Conservation (phyloP, 2,888 invertebrate species). For the Aphidoletes aphidimyza region DNA sequence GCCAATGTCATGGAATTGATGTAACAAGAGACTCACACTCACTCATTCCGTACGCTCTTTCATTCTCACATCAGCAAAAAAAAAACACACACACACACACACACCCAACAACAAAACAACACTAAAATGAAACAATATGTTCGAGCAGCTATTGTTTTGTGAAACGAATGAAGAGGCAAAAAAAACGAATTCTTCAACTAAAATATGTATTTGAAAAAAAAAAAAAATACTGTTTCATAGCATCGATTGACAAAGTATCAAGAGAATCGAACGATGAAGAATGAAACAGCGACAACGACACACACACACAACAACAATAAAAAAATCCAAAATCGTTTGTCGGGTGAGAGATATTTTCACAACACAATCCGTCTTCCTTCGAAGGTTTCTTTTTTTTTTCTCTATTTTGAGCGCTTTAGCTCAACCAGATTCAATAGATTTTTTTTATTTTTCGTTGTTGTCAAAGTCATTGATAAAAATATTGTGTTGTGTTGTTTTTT, state of each 20-base stretch:
- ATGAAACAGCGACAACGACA: not conserved
- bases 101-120: too few relatives aligned
- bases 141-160: not conserved
- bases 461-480: conserved; percentile 33
- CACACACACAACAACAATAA: not conserved
- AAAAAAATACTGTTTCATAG: not conserved
- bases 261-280: not conserved
- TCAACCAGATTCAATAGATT: conserved; percentile 40
- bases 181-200: too few relatives aligned
- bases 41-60: too few relatives aligned
- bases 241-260: conserved; percentile 14
- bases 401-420: too few relatives aligned
- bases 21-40: too few relatives aligned
- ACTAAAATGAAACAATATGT: too few relatives aligned
- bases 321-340: not conserved
- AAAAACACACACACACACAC: too few relatives aligned
- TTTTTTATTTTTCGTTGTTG: too few relatives aligned
- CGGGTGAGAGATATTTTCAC: not conserved
- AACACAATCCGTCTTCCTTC: conserved; percentile 32
- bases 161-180: not conserved
- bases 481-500: not conserved
- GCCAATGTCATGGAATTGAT: too few relatives aligned
- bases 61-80: too few relatives aligned
- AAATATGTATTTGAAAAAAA: too few relatives aligned
- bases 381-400: not conserved